phyloP scores from a whole-genome alignment of 2,113 vertebrate species.

The Halcyon senegalensis region DNA sequence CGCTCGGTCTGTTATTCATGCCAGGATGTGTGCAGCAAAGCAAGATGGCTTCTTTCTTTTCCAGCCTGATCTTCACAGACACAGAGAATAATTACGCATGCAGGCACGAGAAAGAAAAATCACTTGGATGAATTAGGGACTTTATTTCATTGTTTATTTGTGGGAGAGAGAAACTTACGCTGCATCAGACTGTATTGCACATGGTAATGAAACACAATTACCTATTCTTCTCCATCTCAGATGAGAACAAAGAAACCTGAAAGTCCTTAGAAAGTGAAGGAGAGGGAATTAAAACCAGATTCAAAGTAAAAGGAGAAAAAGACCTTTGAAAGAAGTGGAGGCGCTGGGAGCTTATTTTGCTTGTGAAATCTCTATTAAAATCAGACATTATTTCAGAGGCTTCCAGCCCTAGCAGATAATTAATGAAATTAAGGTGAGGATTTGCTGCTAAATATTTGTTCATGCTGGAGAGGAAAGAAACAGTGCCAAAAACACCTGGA shows the following conservation, averaged over 20 bases:
- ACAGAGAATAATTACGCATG: not conserved
- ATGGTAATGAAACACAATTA: constrained; percentile 32
- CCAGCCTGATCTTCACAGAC: not conserved
- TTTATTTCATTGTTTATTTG: constrained; percentile 47
- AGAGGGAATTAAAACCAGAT: constrained; percentile 19
- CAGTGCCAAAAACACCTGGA: constrained; percentile 62
- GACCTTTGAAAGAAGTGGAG: not conserved
- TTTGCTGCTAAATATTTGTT: constrained; percentile 72
- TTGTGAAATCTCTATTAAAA: not conserved
- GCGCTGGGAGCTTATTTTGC: not conserved
- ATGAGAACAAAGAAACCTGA: constrained; percentile 38
- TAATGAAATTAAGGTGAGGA: constrained; percentile 70
- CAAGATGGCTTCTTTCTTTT: not conserved
- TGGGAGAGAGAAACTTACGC: not conserved
- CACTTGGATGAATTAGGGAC: constrained; percentile 9
- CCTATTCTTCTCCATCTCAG: constrained; percentile 2
- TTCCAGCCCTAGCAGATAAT: constrained; percentile 53
- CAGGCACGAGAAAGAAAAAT: not conserved
- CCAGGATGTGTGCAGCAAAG: not conserved
- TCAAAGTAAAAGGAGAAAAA: not conserved
- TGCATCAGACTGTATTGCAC: not conserved
- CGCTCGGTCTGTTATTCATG: not conserved
- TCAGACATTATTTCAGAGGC: not conserved
- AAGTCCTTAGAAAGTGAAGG: not conserved
- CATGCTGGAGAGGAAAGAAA: constrained; percentile 35